A percentile compares a stretch with the other conserved stretches of the same genome.
phyloP scores from a whole-genome alignment of 2,797 vertebrate genomes.

The Etheostoma nigrum region DNA sequence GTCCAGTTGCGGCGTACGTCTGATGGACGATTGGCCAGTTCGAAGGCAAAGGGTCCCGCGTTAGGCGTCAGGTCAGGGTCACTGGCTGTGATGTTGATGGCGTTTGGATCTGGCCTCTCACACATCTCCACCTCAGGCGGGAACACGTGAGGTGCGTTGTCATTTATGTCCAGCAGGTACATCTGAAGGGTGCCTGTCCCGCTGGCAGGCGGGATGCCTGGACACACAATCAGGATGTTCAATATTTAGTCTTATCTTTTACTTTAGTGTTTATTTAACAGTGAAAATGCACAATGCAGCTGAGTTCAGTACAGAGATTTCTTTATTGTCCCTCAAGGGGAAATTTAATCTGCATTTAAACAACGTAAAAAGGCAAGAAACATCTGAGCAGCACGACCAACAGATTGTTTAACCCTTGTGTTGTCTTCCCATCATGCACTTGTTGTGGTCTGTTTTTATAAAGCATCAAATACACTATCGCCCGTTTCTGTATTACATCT shows the following conservation, averaged over 20 bases:
- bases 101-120: conserved; percentile 91
- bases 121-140: conserved; percentile 96
- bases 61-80: conserved; percentile 95
- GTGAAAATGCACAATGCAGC: neutral
- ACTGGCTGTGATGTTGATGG: conserved; percentile 95
- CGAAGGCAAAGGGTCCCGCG: conserved; percentile 94
- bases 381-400: no score
- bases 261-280: neutral
- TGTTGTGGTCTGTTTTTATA: no score
- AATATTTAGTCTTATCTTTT: neutral
- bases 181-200: conserved; percentile 96
- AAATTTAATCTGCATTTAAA: no score
- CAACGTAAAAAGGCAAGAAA: no score
- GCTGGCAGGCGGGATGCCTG: conserved; percentile 93
- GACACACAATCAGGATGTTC: conserved; percentile 1
- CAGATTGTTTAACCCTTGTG: no score
- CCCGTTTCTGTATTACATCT: no score
- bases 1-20: conserved; percentile 95
- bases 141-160: conserved; percentile 94
- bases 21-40: conserved; percentile 88
- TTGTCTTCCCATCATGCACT: no score
- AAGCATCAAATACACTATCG: no score
- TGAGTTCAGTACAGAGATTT: neutral
- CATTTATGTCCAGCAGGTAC: conserved; percentile 94
- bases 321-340: no score